phyloP scores from a whole-genome alignment of 2,888 invertebrate genomes.

The Sinodicranocentrus sp. region DNA sequence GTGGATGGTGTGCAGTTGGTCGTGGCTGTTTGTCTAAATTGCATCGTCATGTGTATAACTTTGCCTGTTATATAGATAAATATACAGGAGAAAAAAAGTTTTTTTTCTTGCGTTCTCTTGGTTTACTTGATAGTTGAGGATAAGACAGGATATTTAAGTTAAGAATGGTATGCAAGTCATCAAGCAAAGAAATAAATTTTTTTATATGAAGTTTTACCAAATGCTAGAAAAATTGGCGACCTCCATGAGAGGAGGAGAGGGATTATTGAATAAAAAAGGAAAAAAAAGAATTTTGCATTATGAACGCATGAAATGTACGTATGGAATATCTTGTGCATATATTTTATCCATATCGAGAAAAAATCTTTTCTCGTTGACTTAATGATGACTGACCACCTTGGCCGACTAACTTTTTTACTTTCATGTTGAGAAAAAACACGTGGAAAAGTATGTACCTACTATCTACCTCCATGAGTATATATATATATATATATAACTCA shows the following conservation, averaged over 20 bases:
- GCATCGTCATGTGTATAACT: slow-evolving; percentile 31
- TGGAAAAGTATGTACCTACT: no score
- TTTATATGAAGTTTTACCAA: slow-evolving; percentile 15
- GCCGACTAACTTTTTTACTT: slow-evolving; percentile 50
- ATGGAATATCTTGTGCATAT: neutral
- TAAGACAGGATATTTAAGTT: no score
- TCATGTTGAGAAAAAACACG: neutral
- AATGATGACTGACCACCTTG: slow-evolving; percentile 38
- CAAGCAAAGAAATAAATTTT: slow-evolving; percentile 39
- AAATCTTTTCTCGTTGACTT: no score
- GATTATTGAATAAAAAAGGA: neutral
- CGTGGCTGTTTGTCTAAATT: slow-evolving; percentile 49
- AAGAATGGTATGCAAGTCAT: slow-evolving; percentile 33
- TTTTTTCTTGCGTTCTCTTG: no score
- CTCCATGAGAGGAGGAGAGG: neutral
- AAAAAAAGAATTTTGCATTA: slow-evolving; percentile 29
- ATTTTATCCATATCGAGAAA: no score
- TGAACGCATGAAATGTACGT: slow-evolving; percentile 10
- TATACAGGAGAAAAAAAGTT: neutral
- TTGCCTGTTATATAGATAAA: neutral
- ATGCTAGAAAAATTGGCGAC: slow-evolving; percentile 36
- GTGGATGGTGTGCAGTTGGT: slow-evolving; percentile 3
- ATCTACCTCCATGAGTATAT: no score
- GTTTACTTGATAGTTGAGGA: neutral
- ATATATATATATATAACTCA: no score